Base-by-base conservation (phyloP, 2,113 vertebrate species). In the Chlamydotis undulata region DNA sequence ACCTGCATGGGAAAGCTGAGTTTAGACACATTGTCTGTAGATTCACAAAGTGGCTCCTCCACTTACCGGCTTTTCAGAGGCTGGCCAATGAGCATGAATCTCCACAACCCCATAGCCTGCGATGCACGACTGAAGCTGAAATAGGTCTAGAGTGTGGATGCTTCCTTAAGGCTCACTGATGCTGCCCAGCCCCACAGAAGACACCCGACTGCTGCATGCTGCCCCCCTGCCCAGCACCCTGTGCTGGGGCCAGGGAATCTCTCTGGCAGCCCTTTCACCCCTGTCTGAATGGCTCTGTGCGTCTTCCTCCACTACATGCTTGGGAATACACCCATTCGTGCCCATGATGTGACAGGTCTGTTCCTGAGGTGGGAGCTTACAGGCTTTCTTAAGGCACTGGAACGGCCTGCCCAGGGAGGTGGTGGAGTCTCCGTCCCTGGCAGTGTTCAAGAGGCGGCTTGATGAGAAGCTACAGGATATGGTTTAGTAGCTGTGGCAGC, bases 201-300 rank as follows among this genome's bases (percentile, higher is more conserved):
- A 33, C 16, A 12, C 12, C 22, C 7, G 24, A 33, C 4, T 3
- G 45, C 35, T 37, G 57, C 29, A 15, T 0, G 4, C 25, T 33
- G 26, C 7, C 63, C 43, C 12, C 37, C 12, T 25, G 19, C 31
- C 39, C 28, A 13, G 45, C 2, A 3, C 24, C 9, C 39, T 3
- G 2, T 1, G 4, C 18, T 1, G 0, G 11, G 26, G 19, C 43
- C 61, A 25, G 17, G 7, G 11, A 11, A 14, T 53, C 2, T 2
- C 13, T 33, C 50, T 19, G 12, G n/a, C 14, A 59, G 41, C 9
- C 3, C 0, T 67, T 50, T 60, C 24, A 18, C 6, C 26, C 15
- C 7, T 2, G 1, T 70, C 39, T 3, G 16, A 43, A 80, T 33
- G 23, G 52, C 25, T 89, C 45, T 4, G 13, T 17, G 37, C 43